Evolutionary conservation across 2,888 invertebrate species (phyloP), one percentile per base, ranked within the genome.

Genomic region (Philopedon plagiatum): DNA sequence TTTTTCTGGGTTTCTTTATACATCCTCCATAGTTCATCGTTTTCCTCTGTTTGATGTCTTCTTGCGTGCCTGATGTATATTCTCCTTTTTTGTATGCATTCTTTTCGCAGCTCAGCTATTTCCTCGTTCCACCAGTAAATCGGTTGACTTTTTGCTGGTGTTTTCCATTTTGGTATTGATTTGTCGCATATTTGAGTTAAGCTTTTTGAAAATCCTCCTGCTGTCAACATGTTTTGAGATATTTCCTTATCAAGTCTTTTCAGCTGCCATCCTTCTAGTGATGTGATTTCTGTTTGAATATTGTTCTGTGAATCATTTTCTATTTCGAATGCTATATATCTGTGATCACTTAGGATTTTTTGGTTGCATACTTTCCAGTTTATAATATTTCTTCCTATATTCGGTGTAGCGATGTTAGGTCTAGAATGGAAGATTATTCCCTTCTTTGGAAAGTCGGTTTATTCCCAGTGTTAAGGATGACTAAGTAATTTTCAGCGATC

Each of bases 71-170:
- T 57, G 11, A 57, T 57, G 2, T 39, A 8, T 1, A 11, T 18
- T n/a, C 65, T 56, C 5, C 34, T 37, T 0, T 23, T 23, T 1
- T 11, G 2, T 1, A 57, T 2, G 21, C 63, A 63, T 18, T 49
- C 41, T 19, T 21, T 19, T n/a, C 54, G 46, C 1, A 63, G 19
- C 4, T 29, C 19, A 0, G 63, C 34, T 26, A 63, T 51, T 15
- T 63, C 63, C 2, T 67, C n/a, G n/a, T 26, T 69, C 76, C 76
- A 74, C 73, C 73, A 74, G 57, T 74, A 74, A 9, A 51, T 56
- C 1, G 66, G 67, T 26, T 23, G 21, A 5, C 61, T 32, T 9
- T 34, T 71, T 2, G 8, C 2, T 0, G 1, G 21, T 0, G 5
- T 13, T 58, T 57, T 68, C 29, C 21, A 72, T 34, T 41, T 72